Base-by-base conservation (phyloP, 2,888 invertebrate genomes). In the Lepidochitona cinerea region DNA sequence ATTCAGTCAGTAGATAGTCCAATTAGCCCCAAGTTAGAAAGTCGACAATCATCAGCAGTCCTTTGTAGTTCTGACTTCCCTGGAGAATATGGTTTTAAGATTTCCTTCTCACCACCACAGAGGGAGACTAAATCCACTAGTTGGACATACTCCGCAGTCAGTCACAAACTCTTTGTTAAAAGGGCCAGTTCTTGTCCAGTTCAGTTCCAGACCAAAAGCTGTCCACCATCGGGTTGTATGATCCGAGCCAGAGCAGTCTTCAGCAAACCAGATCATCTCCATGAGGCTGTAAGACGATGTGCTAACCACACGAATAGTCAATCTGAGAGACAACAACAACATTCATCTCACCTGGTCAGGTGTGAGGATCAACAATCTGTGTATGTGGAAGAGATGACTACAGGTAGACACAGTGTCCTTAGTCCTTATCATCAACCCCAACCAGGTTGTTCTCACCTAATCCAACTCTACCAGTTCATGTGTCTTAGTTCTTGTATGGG, bases 201-300 rank as follows among this genome's bases (percentile, higher is more conserved):
- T 9, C 59, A 59, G 32, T 59, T 59, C 26, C 23, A 59, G 7
- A 59, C 59, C 23, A 29, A 14, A 29, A 23, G 29, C 14, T 32
- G 29, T 59, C 81, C 71, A 70, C 87, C 76, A 65, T 85, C 1
- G 68, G 88, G 0, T 80, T 86, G 26, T 78, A 92, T 89, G 83
- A 92, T 95, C 32, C 92, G 95, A 0, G 93, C 94, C 0, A 92
- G 93, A 0, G 93, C 93, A 14, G 93, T 94, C 3, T 95, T 92
- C 81, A 92, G 93, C 0, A 92, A 93, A 37, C 92, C 93, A 1
- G 93, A 94, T 41, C 93, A 94, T 81, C 91, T 93, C 0, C 93
- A 93, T 84, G 93, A 94, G 73, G 91, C 94, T 0, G 95, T 95
- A 0, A 91, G 92, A 71, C 89, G 94, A 0, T 95, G 95, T 79